Evolutionary conservation across 2,113 vertebrate species (phyloP).

Genomic region (Eurypyga helias): DNA sequence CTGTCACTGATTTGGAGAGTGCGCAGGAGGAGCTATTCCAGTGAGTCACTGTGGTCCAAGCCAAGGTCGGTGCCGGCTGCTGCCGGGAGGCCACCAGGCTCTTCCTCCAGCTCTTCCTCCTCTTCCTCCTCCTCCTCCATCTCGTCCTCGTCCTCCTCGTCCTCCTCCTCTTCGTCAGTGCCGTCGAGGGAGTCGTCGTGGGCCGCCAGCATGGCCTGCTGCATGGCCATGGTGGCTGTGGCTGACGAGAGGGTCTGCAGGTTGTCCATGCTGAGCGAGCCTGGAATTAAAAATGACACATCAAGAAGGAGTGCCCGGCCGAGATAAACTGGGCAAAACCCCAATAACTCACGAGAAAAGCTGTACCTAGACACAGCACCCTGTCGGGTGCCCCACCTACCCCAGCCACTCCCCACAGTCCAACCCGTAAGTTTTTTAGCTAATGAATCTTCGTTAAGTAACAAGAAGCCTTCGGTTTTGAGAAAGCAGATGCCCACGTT

Average conservation of each 20-base stretch:
- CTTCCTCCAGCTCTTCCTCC: slow-evolving; percentile 81
- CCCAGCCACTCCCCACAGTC: not conserved
- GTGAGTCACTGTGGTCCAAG: slow-evolving; percentile 93
- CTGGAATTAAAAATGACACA: slow-evolving; percentile 51
- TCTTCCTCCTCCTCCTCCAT: slow-evolving; percentile 79
- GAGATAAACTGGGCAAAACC: not conserved
- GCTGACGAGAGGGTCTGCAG: slow-evolving; percentile 94
- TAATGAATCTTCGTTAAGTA: not conserved
- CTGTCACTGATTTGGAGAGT: not conserved
- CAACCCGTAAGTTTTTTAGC: not conserved
- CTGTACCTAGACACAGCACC: not conserved
- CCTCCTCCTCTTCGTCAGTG: slow-evolving; percentile 89
- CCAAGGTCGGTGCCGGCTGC: slow-evolving; percentile 83
- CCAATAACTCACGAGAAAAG: not conserved
- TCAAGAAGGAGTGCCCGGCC: not conserved
- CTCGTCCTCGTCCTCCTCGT: slow-evolving; percentile 79
- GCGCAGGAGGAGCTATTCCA: slow-evolving; percentile 79
- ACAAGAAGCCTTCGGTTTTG: not conserved
- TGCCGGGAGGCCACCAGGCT: slow-evolving; percentile 77
- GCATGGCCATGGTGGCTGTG: slow-evolving; percentile 95
- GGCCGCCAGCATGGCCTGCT: slow-evolving; percentile 94
- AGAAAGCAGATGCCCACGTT: not conserved
- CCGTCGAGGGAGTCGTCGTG: slow-evolving; percentile 94
- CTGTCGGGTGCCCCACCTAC: not conserved
- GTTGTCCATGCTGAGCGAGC: slow-evolving; percentile 90